phyloP scores from a whole-genome alignment of 2,797 vertebrate species.

The Xenops minutus region DNA sequence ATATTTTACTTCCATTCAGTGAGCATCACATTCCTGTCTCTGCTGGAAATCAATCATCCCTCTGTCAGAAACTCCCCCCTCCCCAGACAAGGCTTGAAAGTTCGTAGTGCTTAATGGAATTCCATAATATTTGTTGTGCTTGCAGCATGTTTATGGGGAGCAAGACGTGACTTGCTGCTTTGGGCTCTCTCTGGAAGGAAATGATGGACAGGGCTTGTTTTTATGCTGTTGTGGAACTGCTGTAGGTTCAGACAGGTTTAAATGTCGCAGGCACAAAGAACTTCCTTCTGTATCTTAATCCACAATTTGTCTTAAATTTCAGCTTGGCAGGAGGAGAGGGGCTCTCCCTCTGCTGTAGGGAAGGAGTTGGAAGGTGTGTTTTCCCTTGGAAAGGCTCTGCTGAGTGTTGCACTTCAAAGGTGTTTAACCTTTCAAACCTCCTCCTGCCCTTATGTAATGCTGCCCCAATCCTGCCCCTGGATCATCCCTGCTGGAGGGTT shows the following conservation, averaged over 20 bases:
- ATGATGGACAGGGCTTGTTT: neutral
- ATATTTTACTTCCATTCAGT: neutral
- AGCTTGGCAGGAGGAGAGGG: neutral
- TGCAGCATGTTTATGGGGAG: neutral
- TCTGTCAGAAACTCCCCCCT: neutral
- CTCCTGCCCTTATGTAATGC: fast-evolving
- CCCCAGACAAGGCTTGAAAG: neutral
- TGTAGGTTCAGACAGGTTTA: neutral
- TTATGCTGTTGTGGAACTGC: fast-evolving
- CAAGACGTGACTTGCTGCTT: conserved; percentile 27
- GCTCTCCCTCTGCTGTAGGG: neutral
- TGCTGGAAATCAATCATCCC: neutral
- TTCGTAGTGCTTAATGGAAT: neutral
- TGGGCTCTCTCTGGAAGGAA: neutral
- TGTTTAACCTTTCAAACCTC: neutral
- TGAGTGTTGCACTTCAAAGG: neutral
- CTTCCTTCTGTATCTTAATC: neutral
- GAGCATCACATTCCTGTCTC: neutral
- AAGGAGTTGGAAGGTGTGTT: neutral
- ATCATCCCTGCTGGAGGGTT: fast-evolving
- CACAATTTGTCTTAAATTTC: neutral
- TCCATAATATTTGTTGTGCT: neutral
- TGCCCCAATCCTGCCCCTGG: neutral
- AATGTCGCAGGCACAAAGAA: neutral
- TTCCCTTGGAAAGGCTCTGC: neutral